A percentile compares a stretch with the other conserved stretches of the same genome.
These are phyloP conservation scores for Sparidentex hasta DNA, from an alignment of 2,797 vertebrate genomes.

Conservation along the genomic window DNA sequence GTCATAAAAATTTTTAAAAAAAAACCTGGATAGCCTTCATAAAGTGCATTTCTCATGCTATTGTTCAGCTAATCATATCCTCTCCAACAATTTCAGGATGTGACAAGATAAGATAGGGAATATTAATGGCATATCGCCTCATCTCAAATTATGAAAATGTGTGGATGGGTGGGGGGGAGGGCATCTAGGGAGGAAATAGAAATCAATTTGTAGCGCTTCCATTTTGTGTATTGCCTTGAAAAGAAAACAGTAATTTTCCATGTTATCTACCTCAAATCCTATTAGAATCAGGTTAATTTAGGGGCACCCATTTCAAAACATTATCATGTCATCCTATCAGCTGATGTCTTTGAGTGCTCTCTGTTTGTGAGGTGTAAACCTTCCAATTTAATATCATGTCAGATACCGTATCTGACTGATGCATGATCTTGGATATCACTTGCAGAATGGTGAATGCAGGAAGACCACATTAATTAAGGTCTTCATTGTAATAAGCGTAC, in stretches of 20 bases:
- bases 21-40: slow-evolving; percentile 83
- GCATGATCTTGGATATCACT: slow-evolving; percentile 74
- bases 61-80: slow-evolving; percentile 89
- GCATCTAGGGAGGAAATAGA: slow-evolving; percentile 77
- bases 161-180: slow-evolving; percentile 52
- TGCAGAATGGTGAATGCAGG: slow-evolving; percentile 44
- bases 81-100: slow-evolving; percentile 88
- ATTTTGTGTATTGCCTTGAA: slow-evolving; percentile 86
- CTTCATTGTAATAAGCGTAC: slow-evolving; percentile 40
- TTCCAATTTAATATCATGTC: slow-evolving; percentile 76
- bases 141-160: slow-evolving; percentile 85
- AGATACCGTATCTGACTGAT: slow-evolving; percentile 74
- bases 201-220: slow-evolving; percentile 86
- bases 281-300: slow-evolving; percentile 89
- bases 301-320: slow-evolving; percentile 83
- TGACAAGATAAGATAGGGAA: slow-evolving; percentile 88
- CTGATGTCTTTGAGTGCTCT: slow-evolving; percentile 82
- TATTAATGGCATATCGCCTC: slow-evolving; percentile 86
- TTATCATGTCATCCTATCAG: slow-evolving; percentile 79
- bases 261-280: slow-evolving; percentile 87
- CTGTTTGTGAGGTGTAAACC: slow-evolving; percentile 79
- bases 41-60: slow-evolving; percentile 86
- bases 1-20: slow-evolving; percentile 68
- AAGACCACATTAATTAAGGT: slow-evolving; percentile 67
- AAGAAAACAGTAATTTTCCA: slow-evolving; percentile 87